Evolutionary conservation across 2,888 invertebrate species (phyloP), one percentile per base, ranked within the genome.

Genomic region (Oithona nana): DNA sequence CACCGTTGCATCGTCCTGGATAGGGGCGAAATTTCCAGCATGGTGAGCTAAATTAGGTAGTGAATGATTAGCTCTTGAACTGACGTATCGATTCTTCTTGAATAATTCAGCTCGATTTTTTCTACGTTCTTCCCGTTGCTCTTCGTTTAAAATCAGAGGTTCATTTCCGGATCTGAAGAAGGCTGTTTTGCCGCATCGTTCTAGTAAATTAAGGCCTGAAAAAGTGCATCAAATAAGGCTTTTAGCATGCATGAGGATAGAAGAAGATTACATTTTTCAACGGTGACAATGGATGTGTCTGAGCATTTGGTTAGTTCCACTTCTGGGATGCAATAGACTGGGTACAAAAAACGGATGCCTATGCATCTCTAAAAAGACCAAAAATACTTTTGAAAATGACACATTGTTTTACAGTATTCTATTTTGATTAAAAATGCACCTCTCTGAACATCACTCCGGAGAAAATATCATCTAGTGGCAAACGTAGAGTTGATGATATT

Each of bases 271-370:
- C 74, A 72, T 70, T 68, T 72, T 64, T 73, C 71, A 22, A 75
- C 69, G 16, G 70, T 69, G 57, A 65, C 64, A 30, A 69, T 66
- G 16, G 73, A 71, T 4, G 75, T 75, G 49, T 69, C 65, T 64
- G 64, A 63, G 8, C 65, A 61, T 13, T 67, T 65, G 1, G 68
- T 65, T 8, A 70, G 56, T 65, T 70, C 70, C 1, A 70, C 69
- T 67, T 75, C 75, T 20, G 75, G 74, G 51, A 75, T 73, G 65
- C 69, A 73, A 64, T 74, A 75, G 1, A 75, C 75, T 26, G 75
- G 75, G 67, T 69, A 75, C 55, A 75, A 67, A 67, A 75, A 75
- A 31, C 75, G 67, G n/a, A 75, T 67, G 3, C 75, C 75, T 20
- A 74, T 64, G 54, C 72, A 72, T 64, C 75, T 68, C 72, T 74